phyloP scores from a whole-genome alignment of 2,888 invertebrate species.

The Keiferia lycopersicella region DNA sequence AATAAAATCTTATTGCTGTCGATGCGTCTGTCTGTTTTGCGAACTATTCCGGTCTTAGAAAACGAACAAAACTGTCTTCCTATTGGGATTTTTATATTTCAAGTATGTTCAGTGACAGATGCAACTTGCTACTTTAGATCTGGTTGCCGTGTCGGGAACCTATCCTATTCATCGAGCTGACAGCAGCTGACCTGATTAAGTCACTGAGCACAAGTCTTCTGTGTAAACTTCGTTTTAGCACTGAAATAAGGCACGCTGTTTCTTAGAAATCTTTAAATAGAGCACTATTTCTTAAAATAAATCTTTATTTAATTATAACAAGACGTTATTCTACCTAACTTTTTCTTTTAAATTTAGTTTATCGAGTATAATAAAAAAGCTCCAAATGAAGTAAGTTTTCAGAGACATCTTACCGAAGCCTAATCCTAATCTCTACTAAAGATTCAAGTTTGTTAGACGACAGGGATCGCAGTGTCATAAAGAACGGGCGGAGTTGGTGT shows the following conservation, averaged over 20 bases:
- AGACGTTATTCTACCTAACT: background rate
- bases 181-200: constrained; percentile 5
- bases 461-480: constrained; percentile 15
- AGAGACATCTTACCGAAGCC: background rate
- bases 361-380: background rate
- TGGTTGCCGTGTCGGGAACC: background rate
- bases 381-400: background rate
- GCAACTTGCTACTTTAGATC: background rate
- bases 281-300: background rate
- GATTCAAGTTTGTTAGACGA: background rate
- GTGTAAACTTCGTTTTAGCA: background rate
- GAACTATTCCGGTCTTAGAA: no score
- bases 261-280: background rate
- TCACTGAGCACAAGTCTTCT: background rate
- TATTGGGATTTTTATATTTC: background rate
- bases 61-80: background rate
- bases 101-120: background rate
- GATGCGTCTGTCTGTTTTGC: no score
- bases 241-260: background rate
- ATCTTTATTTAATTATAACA: background rate
- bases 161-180: constrained; percentile 4
- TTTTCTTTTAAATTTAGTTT: background rate
- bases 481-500: constrained; percentile 32
- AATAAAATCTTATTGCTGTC: no score
- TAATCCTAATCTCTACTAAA: background rate